Percentiles rank a stretch among this genome's conserved stretches.
Conservation (phyloP, 53 echinoderm and acorn worm genomes). For the Antedon mediterranea region DNA sequence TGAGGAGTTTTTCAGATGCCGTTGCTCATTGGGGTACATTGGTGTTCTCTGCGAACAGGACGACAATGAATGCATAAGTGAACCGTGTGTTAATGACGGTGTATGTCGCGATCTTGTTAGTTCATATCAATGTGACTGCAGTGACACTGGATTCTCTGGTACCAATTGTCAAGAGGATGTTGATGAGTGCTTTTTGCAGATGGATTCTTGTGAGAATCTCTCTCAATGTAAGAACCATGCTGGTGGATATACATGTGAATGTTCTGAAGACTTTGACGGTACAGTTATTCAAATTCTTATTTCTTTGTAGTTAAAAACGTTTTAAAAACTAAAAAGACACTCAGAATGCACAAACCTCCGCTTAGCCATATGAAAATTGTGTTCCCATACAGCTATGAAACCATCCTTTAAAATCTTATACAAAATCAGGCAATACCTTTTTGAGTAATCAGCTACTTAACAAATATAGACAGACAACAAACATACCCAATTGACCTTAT, state of each 20-base stretch:
- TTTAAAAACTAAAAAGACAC: no score
- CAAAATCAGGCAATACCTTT: no score
- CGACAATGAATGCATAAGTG: conserved; percentile 49
- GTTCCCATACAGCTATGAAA: no score
- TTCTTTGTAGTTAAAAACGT: no score
- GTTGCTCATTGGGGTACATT: conserved; percentile 48
- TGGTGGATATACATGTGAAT: conserved; percentile 15
- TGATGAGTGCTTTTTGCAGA: conserved; percentile 40
- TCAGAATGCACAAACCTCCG: no score
- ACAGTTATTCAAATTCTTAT: neutral
- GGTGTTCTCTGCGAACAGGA: conserved; percentile 47
- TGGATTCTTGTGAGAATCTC: conserved; percentile 34
- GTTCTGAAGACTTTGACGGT: conserved; percentile 3
- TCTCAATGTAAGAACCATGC: conserved; percentile 11
- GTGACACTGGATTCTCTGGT: conserved; percentile 35
- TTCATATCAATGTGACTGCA: conserved; percentile 51
- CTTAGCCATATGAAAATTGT: no score
- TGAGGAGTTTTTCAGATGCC: conserved; percentile 43
- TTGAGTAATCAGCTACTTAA: no score
- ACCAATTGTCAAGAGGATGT: conserved; percentile 33
- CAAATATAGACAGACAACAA: no score
- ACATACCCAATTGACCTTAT: no score
- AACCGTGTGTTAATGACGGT: conserved; percentile 53
- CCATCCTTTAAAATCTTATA: no score
- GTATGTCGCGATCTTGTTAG: conserved; percentile 46